Evolutionary conservation across 2,113 vertebrate genomes (phyloP), one percentile per base, ranked within the genome.

Genomic region (Bothrops jararaca): DNA sequence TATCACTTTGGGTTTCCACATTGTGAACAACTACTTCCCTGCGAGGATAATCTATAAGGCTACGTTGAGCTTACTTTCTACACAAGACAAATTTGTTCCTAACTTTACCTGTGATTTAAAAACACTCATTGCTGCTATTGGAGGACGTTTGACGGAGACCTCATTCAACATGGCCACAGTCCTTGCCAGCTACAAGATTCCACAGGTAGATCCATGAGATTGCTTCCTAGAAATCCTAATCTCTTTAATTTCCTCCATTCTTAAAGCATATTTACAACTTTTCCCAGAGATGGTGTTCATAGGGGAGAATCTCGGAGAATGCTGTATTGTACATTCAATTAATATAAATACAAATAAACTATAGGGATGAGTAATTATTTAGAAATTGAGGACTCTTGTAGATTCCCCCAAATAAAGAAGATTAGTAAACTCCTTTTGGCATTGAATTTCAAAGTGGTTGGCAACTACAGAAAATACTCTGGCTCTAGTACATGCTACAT

Each of bases 401-500:
- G 64, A 6, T n/a, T n/a, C 15, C 13, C n/a, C n/a, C 13, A 34
- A 18, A 74, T 74, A 34, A 0, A 2, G n/a, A 74, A 74, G 5
- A 74, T 18, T 20, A 34, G 13, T 2, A 39, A 74, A 74, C 0
- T 20, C 5, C n/a, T 3, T 2, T 39, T 74, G 13, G 64, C n/a
- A 34, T 18, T 80, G n/a, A 39, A 3, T 80, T 80, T 39, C 34
- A 39, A 42, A 42, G 2, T 39, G 6, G 15, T 22, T 39, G 34
- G 18, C 2, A 1, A 22, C 2, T 80, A 22, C 69, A 80, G 18
- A 42, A 80, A 80, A 80, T 34, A 20, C 15, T 34, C 13, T 80
- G 5, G 0, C 18, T 80, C 7, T 42, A 7, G 0, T 80, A 39
- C 7, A 7, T 42, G 18, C 1, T 80, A 18, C 1, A 39, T 39